Evolutionary conservation across 2,113 vertebrate species (phyloP), one percentile per base, ranked within the genome.

Genomic region (Piaya cayana): DNA sequence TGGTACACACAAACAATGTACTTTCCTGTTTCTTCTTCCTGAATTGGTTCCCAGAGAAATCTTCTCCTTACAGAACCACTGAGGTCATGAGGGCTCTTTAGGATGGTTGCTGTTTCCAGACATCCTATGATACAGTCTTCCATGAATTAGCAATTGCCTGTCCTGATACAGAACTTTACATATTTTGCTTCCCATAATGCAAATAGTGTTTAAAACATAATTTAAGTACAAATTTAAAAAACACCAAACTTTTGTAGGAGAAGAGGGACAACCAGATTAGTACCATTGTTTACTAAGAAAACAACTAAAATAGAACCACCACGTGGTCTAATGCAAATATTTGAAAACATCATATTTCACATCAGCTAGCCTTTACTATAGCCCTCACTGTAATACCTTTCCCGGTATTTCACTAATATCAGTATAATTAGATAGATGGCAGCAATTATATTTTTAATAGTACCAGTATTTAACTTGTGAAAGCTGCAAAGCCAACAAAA

Each of bases 1-100:
- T 32, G 21, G 8, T 36, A 36, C 16, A 23, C 5, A 7, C 17
- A 67, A 78, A 19, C 7, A 0, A 0, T 49, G 30, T 27, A 47
- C 52, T 60, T 49, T 55, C 15, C 52, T n/a, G 12, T n/a, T 18
- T 81, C 22, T 36, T 58, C 39, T 42, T 64, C 50, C 58, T 52
- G 23, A 82, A 30, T 6, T 45, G 13, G 6, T 45, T 27, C 18
- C 18, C 18, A 32, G 20, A 15, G 26, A 18, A 83, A 78, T 23
- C 22, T 55, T 67, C 22, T 65, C n/a, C 25, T 25, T 62, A 50
- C 34, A 83, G 39, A 84, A 19, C 13, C 34, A 43, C 11, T 15
- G 16, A 12, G 9, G 15, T 67, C 34, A 26, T 9, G 30, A 42
- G 30, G 34, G 26, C 12, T 72, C 30, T 55, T 32, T 49, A 32